These are phyloP conservation scores for Pandion haliaetus DNA, from an alignment of 2,113 vertebrate genomes.

Conservation along the genomic window DNA sequence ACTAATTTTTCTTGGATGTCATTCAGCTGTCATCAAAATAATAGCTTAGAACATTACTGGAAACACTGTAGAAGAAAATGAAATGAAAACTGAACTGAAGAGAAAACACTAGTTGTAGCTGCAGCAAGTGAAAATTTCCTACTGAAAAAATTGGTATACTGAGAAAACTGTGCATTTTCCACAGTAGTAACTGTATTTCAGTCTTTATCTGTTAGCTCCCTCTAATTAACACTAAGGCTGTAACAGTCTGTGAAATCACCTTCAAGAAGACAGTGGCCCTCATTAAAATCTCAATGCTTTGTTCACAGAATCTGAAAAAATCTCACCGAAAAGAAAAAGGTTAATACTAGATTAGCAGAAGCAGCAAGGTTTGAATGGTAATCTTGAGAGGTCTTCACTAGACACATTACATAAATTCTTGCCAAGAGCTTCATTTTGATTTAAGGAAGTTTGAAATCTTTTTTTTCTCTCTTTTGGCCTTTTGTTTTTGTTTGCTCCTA, in stretches of 20 bases:
- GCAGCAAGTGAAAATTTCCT: neutral
- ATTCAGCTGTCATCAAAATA: neutral
- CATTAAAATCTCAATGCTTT: neutral
- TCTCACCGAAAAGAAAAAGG: neutral
- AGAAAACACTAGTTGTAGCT: neutral
- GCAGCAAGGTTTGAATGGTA: neutral
- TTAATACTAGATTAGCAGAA: neutral
- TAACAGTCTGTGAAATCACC: neutral
- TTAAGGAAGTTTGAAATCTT: neutral
- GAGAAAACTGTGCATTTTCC: neutral
- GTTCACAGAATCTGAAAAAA: neutral
- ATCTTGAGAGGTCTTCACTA: neutral
- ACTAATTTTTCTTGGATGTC: neutral
- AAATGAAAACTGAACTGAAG: neutral
- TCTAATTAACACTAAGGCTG: neutral
- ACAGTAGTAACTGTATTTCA: neutral
- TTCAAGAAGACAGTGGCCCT: neutral
- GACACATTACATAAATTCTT: neutral
- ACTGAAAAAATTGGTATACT: neutral
- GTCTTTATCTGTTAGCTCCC: neutral
- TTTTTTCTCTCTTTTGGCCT: neutral
- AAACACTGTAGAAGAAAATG: neutral
- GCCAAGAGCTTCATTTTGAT: neutral
- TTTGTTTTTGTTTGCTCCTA: neutral
- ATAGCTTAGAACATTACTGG: neutral